Evolutionary conservation across 2,113 vertebrate genomes (phyloP).

Genomic region (Hippopotamus amphibius): DNA sequence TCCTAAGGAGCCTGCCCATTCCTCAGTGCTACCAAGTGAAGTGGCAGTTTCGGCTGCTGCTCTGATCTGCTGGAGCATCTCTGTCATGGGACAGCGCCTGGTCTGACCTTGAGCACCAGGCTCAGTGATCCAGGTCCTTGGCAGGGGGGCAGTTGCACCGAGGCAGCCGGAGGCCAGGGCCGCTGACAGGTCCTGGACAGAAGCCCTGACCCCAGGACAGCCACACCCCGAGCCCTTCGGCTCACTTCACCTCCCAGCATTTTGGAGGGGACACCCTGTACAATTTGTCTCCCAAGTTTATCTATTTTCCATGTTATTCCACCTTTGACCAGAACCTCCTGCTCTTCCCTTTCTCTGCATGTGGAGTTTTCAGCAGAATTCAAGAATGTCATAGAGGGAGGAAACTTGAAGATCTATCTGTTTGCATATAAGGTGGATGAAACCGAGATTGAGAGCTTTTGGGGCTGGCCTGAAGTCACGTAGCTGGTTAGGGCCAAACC

Average conservation of each 20-base stretch:
- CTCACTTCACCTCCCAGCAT: not conserved
- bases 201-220: not conserved
- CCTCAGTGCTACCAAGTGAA: not conserved
- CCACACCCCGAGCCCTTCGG: fast-evolving
- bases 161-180: no score
- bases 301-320: not conserved
- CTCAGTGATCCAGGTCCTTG: no score
- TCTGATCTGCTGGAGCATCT: no score
- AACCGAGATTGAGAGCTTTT: not conserved
- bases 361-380: not conserved
- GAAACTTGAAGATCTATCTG: not conserved
- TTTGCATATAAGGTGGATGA: not conserved
- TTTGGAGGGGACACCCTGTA: not conserved
- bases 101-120: not conserved
- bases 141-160: not conserved
- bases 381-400: not conserved
- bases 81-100: fast-evolving
- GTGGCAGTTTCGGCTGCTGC: fast-evolving
- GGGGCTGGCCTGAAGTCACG: not conserved
- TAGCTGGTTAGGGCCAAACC: not conserved
- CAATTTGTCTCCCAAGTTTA: not conserved
- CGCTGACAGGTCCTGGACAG: not conserved
- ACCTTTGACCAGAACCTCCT: not conserved
- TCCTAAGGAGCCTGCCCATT: not conserved
- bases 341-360: not conserved